phyloP scores from a whole-genome alignment of 2,888 invertebrate genomes.

The Embidobia sp. region DNA sequence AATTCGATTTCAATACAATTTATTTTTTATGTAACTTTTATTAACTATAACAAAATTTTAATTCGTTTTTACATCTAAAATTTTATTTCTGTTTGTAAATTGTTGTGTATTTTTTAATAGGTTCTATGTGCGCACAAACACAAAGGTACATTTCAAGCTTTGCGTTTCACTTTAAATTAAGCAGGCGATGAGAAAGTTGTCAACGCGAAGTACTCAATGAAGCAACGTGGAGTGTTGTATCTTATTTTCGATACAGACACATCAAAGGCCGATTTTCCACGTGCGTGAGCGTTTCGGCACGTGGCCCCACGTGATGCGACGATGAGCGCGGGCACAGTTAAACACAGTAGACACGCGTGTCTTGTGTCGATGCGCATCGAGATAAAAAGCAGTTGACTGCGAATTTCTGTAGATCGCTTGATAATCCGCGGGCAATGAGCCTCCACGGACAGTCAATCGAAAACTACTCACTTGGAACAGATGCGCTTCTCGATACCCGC shows the following conservation, averaged over 20 bases:
- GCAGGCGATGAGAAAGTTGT: constrained; percentile 31
- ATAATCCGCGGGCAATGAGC: constrained; percentile 53
- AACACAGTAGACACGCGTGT: constrained; percentile 41
- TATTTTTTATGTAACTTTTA: no score
- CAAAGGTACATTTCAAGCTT: no score
- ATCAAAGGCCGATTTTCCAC: constrained; percentile 78
- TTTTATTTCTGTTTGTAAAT: no score
- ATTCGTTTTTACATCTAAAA: no score
- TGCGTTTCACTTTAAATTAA: no score
- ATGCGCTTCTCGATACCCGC: constrained; percentile 23
- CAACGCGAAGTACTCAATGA: constrained; percentile 5
- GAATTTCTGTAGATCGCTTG: constrained; percentile 56
- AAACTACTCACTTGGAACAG: constrained; percentile 50
- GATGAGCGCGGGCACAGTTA: constrained; percentile 57
- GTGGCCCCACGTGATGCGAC: constrained; percentile 71
- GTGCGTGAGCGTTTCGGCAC: constrained; percentile 70
- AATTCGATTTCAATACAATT: no score
- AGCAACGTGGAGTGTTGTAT: constrained; percentile 39
- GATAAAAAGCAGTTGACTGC: constrained; percentile 67
- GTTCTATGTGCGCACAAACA: no score
- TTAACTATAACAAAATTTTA: no score
- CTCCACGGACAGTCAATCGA: constrained; percentile 45
- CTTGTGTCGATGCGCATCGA: constrained; percentile 39
- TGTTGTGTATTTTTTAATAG: no score
- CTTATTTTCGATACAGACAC: constrained; percentile 49